phyloP scores from a whole-genome alignment of 2,888 invertebrate genomes.

The Limnephilus marmoratus region DNA sequence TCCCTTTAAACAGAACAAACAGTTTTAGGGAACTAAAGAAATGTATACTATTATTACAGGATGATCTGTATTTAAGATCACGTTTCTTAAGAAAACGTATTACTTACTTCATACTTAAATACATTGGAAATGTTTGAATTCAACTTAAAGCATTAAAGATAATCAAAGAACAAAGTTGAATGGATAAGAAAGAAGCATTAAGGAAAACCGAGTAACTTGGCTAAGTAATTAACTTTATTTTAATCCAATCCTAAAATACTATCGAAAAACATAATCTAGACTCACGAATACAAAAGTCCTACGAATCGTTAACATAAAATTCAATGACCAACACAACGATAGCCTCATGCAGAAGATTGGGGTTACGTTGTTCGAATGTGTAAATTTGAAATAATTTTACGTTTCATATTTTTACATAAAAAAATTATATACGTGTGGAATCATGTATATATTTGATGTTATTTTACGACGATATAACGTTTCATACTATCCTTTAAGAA shows the following conservation, averaged over 20 bases:
- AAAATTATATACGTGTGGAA: no score
- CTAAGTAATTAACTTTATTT: constrained; percentile 16
- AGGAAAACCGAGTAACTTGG: neutral
- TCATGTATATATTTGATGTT: no score
- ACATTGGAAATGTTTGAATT: neutral
- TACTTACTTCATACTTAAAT: neutral
- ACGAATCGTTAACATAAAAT: constrained; percentile 22
- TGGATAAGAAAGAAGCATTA: neutral
- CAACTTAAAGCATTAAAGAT: neutral
- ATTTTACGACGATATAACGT: no score
- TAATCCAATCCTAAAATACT: constrained; percentile 9
- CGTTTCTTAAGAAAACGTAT: constrained; percentile 2
- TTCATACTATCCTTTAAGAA: no score
- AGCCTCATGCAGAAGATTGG: neutral
- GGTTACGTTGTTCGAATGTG: neutral
- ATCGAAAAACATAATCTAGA: constrained; percentile 19
- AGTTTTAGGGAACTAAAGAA: constrained; percentile 9
- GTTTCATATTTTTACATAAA: no score
- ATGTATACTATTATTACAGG: constrained; percentile 7
- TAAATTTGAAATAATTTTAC: neutral
- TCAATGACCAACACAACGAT: neutral
- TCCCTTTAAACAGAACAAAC: constrained; percentile 10
- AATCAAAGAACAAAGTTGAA: neutral
- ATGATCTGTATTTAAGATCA: neutral
- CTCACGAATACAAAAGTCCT: constrained; percentile 8